phyloP scores from a whole-genome alignment of 2,113 vertebrate species.

The Apaloderma vittatum region DNA sequence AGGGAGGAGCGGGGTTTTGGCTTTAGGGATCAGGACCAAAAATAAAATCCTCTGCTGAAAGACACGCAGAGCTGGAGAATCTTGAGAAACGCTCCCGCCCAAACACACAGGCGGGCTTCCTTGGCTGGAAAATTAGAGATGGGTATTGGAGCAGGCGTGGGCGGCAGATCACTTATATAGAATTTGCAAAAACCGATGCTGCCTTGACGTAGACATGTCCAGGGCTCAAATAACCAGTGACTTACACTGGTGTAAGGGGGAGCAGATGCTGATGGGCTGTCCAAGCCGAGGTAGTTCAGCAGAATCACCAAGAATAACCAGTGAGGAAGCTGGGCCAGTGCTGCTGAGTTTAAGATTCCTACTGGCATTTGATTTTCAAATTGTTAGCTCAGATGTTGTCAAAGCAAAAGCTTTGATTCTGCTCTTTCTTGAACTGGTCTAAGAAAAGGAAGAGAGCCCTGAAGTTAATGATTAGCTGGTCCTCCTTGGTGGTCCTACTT shows the following conservation, averaged over 20 bases:
- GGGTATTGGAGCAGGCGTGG: constrained; percentile 9
- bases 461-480: neutral
- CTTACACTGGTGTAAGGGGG: neutral
- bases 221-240: neutral
- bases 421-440: neutral
- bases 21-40: constrained; percentile 49
- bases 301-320: neutral
- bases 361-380: neutral
- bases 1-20: constrained; percentile 67
- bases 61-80: constrained; percentile 25
- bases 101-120: constrained; percentile 9
- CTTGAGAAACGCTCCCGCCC: constrained; percentile 33
- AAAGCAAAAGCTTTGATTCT: neutral
- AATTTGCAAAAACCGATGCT: neutral
- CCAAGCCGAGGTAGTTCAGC: neutral
- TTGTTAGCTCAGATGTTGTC: neutral
- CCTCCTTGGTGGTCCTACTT: neutral
- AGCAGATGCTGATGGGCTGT: neutral
- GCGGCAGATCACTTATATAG: neutral
- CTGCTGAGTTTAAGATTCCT: neutral
- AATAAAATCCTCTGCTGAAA: constrained; percentile 49
- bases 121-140: constrained; percentile 55
- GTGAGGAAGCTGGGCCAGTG: neutral
- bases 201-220: neutral
- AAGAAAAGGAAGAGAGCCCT: neutral